phyloP scores from a whole-genome alignment of 2,888 invertebrate genomes.

The Archips xylosteana region DNA sequence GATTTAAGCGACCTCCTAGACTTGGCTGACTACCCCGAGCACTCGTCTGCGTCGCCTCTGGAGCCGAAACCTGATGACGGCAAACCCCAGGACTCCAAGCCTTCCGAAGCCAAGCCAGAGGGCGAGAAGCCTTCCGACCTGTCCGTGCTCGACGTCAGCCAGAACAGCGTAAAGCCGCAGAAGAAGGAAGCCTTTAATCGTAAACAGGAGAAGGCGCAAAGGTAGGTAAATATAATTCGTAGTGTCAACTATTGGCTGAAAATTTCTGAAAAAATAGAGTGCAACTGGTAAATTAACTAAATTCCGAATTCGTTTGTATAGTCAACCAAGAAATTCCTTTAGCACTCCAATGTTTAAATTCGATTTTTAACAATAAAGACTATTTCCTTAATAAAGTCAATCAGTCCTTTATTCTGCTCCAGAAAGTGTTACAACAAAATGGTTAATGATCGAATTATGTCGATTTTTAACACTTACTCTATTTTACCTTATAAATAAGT shows the following conservation, averaged over 20 bases:
- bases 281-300: not conserved
- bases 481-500: not conserved
- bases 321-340: too few relatives aligned
- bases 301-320: too few relatives aligned
- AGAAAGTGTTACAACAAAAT: too few relatives aligned
- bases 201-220: conserved; percentile 75
- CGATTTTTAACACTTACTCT: not conserved
- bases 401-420: too few relatives aligned
- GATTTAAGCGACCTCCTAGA: conserved; percentile 73
- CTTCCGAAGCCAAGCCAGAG: conserved; percentile 46
- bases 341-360: too few relatives aligned
- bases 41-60: conserved; percentile 50
- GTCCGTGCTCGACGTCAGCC: conserved; percentile 55
- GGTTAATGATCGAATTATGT: not conserved
- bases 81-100: conserved; percentile 43
- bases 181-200: conserved; percentile 66
- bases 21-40: conserved; percentile 58
- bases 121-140: conserved; percentile 43
- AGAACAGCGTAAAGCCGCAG: conserved; percentile 61
- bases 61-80: conserved; percentile 51
- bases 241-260: not conserved
- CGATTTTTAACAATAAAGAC: too few relatives aligned
- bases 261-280: not conserved
- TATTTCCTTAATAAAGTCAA: too few relatives aligned
- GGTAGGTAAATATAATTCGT: conserved; percentile 55